Percentiles rank a stretch among this genome's conserved stretches.
phyloP scores from a whole-genome alignment of 2,888 invertebrate genomes.

The Drosophila nr. fundita region DNA sequence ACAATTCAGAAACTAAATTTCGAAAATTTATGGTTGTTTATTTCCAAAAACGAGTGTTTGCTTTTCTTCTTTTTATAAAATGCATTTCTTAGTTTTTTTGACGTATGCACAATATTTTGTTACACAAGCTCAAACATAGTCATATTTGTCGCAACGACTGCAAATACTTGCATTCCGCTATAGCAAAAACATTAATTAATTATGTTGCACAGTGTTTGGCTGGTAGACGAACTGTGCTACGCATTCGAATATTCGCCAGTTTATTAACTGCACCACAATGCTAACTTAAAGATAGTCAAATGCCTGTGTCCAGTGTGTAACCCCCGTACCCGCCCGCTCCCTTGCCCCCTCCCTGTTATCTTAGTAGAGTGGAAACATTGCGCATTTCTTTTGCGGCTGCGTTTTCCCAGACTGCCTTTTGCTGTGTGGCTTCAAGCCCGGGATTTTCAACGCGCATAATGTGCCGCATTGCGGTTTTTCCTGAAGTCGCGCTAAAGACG shows the following conservation, averaged over 20 bases:
- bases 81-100: too few species aligned
- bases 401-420: constrained; percentile 55
- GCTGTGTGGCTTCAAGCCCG: constrained; percentile 60
- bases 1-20: too few species aligned
- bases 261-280: constrained; percentile 59
- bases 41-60: too few species aligned
- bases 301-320: constrained; percentile 34
- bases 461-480: constrained; percentile 82
- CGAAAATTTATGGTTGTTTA: too few species aligned
- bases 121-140: constrained; percentile 25
- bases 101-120: constrained; percentile 50
- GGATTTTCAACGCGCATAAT: constrained; percentile 79
- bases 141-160: constrained; percentile 37
- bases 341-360: constrained; percentile 16
- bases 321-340: constrained; percentile 5
- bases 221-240: constrained; percentile 2
- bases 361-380: constrained; percentile 58
- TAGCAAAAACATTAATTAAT: constrained; percentile 66
- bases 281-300: constrained; percentile 20
- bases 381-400: constrained; percentile 70
- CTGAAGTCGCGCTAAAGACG: constrained; percentile 62
- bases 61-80: too few species aligned
- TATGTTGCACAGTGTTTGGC: constrained; percentile 25
- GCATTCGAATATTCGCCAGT: constrained; percentile 13
- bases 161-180: constrained; percentile 47